Base-by-base conservation (phyloP, 2,797 vertebrate species). In the Smutsia gigantea region DNA sequence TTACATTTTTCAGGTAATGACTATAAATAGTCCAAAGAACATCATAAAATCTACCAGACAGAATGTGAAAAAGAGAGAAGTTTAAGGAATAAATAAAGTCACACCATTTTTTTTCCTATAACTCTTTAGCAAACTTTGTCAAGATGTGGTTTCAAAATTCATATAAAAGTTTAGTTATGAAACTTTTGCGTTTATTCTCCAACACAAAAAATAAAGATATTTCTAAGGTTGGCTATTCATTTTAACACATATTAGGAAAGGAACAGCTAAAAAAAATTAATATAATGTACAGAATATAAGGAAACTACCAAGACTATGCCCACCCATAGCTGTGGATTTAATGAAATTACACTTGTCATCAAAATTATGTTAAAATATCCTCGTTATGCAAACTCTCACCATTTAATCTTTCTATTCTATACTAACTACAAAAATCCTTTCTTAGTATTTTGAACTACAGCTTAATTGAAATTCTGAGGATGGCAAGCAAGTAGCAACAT, bases 391-490 rank as follows among this genome's bases (percentile, higher is more conserved):
- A 71, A 51, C 25, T 27, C 21, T 64, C 87, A 31, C 4, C 49
- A 66, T 55, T 72, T 88, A 63, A 68, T 78, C 4, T 95, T 96
- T 46, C 63, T 61, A 51, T 91, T 92, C 14, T 74, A 53, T 83
- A 68, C 31, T 74, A 82, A n/a, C 39, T 51, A 3, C 5, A 84
- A 88, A 39, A 92, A 37, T 51, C 11, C 11, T 93, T 96, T 79
- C 23, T 81, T 69, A 71, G 63, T 87, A 90, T 90, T 92, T 94
- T 68, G n/a, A 66, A 37, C 23, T 8, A 34, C 25, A 94, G 21
- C 5, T 25, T 90, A 13, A 89, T 37, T 79, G 27, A 95, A 94
- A 90, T 81, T 75, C 11, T 81, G 23, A 93, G 21, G 12, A 51
- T 29, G 14, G 19, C 12, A 94, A 69, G 13, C 71, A 74, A 14